Conservation (phyloP, 2,113 vertebrate genomes). For the Uria aalge region DNA sequence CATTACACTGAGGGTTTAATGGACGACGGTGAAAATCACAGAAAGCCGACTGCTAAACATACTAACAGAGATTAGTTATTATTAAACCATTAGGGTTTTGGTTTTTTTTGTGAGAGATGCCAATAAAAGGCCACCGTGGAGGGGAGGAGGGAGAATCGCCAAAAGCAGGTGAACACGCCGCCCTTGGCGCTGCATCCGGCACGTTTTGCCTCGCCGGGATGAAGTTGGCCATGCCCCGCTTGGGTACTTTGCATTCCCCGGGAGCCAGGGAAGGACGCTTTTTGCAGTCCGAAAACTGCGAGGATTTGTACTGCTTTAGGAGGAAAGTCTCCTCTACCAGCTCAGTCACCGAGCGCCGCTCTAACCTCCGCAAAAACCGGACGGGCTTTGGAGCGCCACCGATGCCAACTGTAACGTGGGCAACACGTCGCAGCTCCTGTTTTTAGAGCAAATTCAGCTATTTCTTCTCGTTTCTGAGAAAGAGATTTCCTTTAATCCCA, state of each 20-base stretch:
- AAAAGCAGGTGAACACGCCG: fast-evolving
- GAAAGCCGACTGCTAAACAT: not conserved
- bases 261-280: not conserved
- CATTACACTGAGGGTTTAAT: not conserved
- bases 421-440: fast-evolving
- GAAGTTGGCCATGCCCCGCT: fast-evolving
- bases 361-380: not conserved
- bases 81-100: not conserved
- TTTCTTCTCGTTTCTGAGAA: not conserved
- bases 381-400: fast-evolving
- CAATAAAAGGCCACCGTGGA: fast-evolving
- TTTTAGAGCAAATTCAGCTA: not conserved
- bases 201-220: fast-evolving
- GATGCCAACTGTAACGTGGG: fast-evolving
- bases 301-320: not conserved
- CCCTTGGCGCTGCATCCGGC: fast-evolving
- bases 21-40: too few relatives aligned
- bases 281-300: fast-evolving
- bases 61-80: not conserved
- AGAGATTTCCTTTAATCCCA: not conserved
- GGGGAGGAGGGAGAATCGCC: not conserved
- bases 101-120: not conserved
- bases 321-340: not conserved
- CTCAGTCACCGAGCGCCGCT: not conserved
- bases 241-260: not conserved